These are phyloP conservation scores for Drosophila miranda DNA, from an alignment of 1,140 invertebrate species.

Conservation along the genomic window DNA sequence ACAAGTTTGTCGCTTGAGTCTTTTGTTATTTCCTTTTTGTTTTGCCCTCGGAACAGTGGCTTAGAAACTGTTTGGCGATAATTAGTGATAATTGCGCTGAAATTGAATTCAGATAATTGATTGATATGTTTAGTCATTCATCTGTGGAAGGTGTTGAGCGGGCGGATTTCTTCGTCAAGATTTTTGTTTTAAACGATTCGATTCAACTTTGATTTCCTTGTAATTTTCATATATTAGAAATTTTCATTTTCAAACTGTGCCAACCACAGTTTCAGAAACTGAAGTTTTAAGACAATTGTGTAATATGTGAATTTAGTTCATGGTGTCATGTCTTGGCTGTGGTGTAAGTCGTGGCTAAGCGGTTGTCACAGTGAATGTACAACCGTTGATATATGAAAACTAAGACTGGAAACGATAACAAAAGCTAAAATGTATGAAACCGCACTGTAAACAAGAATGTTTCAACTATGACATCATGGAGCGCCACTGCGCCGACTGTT, in stretches of 20 bases:
- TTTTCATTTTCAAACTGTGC: too few species aligned
- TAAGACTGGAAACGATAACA: too few species aligned
- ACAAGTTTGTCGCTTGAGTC: constrained; percentile 70
- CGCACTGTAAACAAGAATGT: too few species aligned
- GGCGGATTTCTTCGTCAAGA: too few species aligned
- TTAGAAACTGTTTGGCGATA: constrained; percentile 13
- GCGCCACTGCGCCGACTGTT: too few species aligned
- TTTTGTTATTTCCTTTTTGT: constrained; percentile 45
- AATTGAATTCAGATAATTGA: background rate
- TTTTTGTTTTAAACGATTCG: background rate
- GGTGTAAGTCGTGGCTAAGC: constrained; percentile 26
- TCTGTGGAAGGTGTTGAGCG: background rate
- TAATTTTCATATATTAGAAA: too few species aligned
- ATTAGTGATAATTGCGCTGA: background rate
- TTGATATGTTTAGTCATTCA: too few species aligned
- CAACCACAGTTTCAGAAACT: too few species aligned
- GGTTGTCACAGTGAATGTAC: background rate
- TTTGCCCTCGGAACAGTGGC: constrained; percentile 2
- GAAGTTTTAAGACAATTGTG: constrained; percentile 4
- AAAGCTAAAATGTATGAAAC: too few species aligned
- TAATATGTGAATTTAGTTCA: constrained; percentile 38
- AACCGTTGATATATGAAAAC: background rate
- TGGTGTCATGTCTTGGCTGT: background rate
- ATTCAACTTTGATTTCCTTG: background rate
- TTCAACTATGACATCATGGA: too few species aligned